Base-by-base conservation (phyloP, 2,113 vertebrate species). In the Rallus limicola region DNA sequence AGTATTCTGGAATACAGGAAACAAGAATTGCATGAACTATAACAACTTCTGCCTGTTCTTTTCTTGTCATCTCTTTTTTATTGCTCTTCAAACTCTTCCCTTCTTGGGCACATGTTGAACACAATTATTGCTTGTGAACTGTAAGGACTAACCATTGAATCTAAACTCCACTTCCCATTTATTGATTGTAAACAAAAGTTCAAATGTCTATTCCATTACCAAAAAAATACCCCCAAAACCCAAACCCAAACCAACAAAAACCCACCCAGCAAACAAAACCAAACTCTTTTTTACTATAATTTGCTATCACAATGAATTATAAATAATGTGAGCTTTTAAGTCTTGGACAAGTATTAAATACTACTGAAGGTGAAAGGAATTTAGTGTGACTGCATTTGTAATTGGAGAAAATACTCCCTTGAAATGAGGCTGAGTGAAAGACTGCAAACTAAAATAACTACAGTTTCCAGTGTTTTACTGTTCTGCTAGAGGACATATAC, bases 241-340 rank as follows among this genome's bases (percentile, higher is more conserved):
- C 48, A 20, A 48, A 23, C 10, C 46, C 19, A 48, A 48, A 21
- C 19, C 48, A 48, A 48, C 21, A 23, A 48, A 48, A 48, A 23
- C 48, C 48, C 48, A 48, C 48, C 48, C 48, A 48, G 21, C 48
- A 48, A 48, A 48, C 48, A 20, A 48, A 48, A 23, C 21, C 19
- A 48, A 46, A 46, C 36, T 95, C 84, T 87, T 86, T n/a, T 92
- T 89, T 81, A 75, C 16, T 68, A n/a, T 84, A 87, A 91, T 95
- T 95, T 97, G 48, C 74, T 94, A 91, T 31, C 21, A 96, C 77
- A 96, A 95, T 91, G 90, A 92, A 86, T 86, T 76, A 78, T 81
- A 87, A 96, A 95, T 90, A 92, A 75, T 38, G 1, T 36, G 75
- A 92, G 42, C 31, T 62, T 33, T 56, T 38, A 70, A 89, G 91